A percentile compares a stretch with the other conserved stretches of the same genome.
phyloP scores from a whole-genome alignment of 1,140 invertebrate genomes.

The Uloborus diversus region DNA sequence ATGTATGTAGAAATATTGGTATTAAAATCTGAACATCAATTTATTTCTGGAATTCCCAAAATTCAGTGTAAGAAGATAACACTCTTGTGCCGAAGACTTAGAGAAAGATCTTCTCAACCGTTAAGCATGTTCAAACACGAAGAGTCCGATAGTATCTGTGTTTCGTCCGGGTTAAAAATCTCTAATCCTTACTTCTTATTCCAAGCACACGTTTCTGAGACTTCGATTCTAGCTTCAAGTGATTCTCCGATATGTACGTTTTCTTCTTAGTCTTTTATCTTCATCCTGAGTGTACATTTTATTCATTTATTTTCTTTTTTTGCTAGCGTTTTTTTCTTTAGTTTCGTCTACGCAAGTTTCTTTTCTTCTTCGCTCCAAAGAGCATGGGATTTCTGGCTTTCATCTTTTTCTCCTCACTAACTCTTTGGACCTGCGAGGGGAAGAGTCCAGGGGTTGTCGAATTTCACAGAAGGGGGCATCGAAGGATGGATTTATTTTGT shows the following conservation, averaged over 20 bases:
- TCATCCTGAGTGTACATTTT: not conserved
- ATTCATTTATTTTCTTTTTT: conserved; percentile 22
- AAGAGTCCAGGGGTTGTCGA: not conserved
- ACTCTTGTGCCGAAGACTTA: not conserved
- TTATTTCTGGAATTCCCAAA: not conserved
- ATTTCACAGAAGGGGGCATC: not conserved
- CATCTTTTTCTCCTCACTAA: conserved; percentile 43
- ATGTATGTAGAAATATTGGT: too few relatives aligned
- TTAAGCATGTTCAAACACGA: conserved; percentile 8
- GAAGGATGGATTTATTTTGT: not conserved
- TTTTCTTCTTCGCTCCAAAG: not conserved
- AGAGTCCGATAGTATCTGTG: too few relatives aligned
- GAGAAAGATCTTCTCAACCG: not conserved
- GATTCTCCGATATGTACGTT: not conserved
- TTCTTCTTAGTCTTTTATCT: not conserved
- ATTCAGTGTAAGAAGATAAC: not conserved
- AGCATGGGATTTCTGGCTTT: conserved; percentile 37
- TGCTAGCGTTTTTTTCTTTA: not conserved
- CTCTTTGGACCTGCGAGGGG: conserved; percentile 5
- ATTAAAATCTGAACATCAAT: too few relatives aligned
- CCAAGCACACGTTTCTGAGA: conserved; percentile 43
- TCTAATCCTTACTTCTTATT: conserved; percentile 46
- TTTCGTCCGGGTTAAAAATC: too few relatives aligned
- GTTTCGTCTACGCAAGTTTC: not conserved
- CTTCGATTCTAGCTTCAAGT: conserved; percentile 17